Evolutionary conservation across 2,113 vertebrate genomes (phyloP).

Genomic region (Entomyzon cyanotis): DNA sequence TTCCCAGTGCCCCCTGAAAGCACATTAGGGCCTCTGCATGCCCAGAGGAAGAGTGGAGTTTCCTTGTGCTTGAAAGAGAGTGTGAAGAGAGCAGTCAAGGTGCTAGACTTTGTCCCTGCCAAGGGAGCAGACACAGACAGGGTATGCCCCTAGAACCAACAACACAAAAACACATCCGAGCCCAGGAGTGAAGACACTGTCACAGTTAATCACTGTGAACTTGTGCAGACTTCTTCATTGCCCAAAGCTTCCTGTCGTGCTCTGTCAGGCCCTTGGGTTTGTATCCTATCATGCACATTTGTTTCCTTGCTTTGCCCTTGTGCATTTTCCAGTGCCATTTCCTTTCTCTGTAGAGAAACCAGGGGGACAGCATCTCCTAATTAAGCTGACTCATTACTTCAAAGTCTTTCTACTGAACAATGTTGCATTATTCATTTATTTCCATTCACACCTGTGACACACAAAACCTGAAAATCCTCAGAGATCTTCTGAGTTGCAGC

Average conservation of each 20-base stretch:
- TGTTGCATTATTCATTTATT: neutral
- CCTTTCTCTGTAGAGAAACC: neutral
- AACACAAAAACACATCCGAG: neutral
- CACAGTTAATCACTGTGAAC: neutral
- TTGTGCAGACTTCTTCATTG: neutral
- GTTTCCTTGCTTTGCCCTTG: neutral
- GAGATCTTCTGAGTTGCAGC: neutral
- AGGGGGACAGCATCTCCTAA: neutral
- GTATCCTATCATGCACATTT: neutral
- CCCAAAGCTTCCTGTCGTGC: neutral
- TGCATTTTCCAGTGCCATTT: neutral
- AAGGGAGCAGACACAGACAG: accelerated
- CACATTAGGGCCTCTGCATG: accelerated
- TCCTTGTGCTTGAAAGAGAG: neutral
- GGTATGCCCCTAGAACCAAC: neutral
- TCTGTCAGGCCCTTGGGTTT: neutral
- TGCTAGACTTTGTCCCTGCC: neutral
- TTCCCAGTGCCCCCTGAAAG: neutral
- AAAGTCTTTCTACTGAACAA: constrained; percentile 3
- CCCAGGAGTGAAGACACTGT: neutral
- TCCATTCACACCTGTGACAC: neutral
- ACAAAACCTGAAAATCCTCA: neutral
- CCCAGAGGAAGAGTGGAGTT: neutral
- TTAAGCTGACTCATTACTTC: constrained; percentile 19
- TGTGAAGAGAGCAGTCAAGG: neutral